Evolutionary conservation across 2,888 invertebrate species (phyloP), one percentile per base, ranked within the genome.

Genomic region (Plagodis pulveraria): DNA sequence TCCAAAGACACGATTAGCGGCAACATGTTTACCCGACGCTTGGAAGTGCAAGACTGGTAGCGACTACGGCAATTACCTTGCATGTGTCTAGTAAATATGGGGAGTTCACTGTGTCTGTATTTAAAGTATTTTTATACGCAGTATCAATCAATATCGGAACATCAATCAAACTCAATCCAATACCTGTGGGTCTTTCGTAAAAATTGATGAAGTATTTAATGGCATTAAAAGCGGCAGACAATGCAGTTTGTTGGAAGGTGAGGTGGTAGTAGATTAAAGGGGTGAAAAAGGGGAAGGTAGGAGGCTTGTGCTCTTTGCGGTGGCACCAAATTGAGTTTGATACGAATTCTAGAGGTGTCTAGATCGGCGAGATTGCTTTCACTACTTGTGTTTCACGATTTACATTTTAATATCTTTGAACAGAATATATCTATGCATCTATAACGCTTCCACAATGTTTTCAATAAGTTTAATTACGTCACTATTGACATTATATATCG

Each of bases 261-360:
- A 51, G 4, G 11, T 45, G 38, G 43, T 10, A 33, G 49, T 35
- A 35, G 12, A 57, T 46, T 50, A 40, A 11, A 50, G 53, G 57
- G 47, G 46, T 33, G 51, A 46, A 50, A 42, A 10, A 42, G 42
- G 42, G 42, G 42, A 10, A 5, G 57, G 57, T 38, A 53, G 51
- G 58, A 61, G 63, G 63, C 71, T 68, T 71, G 71, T 62, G 74
- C 77, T 70, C 70, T 75, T 71, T 72, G 72, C 64, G 72, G 73
- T 67, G 69, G 61, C 63, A 66, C 67, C 74, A 77, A 77, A 79
- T 77, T 74, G 80, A 73, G 77, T 78, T 80, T 76, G 72, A 71
- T 71, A 71, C 69, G 71, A 77, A 75, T 76, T 74, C 72, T 67
- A 71, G 56, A 56, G 66, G 71, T 60, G 73, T 73, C 73, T 74